phyloP scores from a whole-genome alignment of 2,888 invertebrate genomes.

The Xylota sylvarum region DNA sequence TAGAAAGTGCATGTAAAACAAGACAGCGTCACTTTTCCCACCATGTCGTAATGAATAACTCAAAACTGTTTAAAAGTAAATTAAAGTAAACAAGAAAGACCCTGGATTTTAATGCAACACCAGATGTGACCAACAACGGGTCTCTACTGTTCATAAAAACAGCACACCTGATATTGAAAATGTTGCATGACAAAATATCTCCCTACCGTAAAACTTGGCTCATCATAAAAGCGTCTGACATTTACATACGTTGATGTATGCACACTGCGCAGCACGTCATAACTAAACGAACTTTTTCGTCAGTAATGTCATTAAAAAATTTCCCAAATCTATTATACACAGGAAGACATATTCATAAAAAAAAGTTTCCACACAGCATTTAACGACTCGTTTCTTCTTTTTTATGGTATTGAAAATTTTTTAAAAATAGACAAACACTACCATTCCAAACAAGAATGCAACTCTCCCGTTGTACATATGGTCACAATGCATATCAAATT shows the following conservation, averaged over 20 bases:
- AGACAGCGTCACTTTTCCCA: too few species aligned
- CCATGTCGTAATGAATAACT: too few species aligned
- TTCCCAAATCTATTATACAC: not conserved
- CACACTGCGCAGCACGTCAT: not conserved
- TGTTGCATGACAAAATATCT: not conserved
- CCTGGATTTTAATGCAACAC: too few species aligned
- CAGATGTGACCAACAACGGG: too few species aligned
- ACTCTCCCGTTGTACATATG: not conserved
- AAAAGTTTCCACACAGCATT: not conserved
- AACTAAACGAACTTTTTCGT: not conserved
- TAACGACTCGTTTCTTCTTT: not conserved
- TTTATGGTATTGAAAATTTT: not conserved
- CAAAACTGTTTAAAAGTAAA: too few species aligned
- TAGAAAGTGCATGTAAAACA: too few species aligned
- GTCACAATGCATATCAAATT: not conserved
- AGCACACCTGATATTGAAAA: not conserved
- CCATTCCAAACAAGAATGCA: not conserved
- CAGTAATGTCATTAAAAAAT: not conserved
- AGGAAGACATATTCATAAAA: not conserved
- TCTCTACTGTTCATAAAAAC: too few species aligned
- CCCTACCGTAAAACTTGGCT: not conserved
- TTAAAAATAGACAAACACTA: not conserved
- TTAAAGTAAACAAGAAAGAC: too few species aligned
- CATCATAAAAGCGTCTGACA: not conserved
- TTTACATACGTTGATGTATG: not conserved